Evolutionary conservation across 92 coral and sea anemone genomes (phyloP), one percentile per base, ranked within the genome.

Genomic region (Phenganax marumi): DNA sequence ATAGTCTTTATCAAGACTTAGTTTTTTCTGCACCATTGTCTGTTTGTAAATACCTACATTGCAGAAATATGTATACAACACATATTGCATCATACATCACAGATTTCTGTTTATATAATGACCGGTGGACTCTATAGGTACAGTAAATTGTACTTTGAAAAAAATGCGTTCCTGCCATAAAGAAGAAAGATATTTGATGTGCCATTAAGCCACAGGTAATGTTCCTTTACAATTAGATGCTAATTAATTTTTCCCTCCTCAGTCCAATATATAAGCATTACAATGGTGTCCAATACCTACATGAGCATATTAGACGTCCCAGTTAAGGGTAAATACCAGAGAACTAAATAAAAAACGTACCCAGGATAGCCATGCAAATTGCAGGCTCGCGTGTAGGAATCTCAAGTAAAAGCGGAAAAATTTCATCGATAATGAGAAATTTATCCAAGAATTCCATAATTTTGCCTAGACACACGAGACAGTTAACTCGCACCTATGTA

Each of bases 351-450:
- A 12, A 84, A 16, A 46, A 11, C 85, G 39, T 60, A 96, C 99
- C 99, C 57, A 96, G 80, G 81, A 96, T 96, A 9, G 96, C 99
- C 99, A 96, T 96, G 7, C 93, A 86, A 0, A 97, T 91, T 6
- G 99, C 97, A 0, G 99, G 93, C 80, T 96, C 99, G 50, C 97
- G 90, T 21, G 97, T 90, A 0, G 99, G 99, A 51, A 96, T 92
- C 86, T 96, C 97, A 33, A 88, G 83, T 74, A 96, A 63, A 69
- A 96, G 81, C 0, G 99, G 99, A 8, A 96, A 77, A 47, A 96
- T 90, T 68, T 96, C 99, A 63, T 96, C 99, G 77, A 91, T 81
- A 9, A 95, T 97, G 0, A 87, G 87, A 57, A 87, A 95, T 80
- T 95, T 95, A 84, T 95, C 98, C 49, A 95, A 65, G 60, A 92